phyloP scores from a whole-genome alignment of 2,888 invertebrate genomes.

The Arrhopalites spinosus region DNA sequence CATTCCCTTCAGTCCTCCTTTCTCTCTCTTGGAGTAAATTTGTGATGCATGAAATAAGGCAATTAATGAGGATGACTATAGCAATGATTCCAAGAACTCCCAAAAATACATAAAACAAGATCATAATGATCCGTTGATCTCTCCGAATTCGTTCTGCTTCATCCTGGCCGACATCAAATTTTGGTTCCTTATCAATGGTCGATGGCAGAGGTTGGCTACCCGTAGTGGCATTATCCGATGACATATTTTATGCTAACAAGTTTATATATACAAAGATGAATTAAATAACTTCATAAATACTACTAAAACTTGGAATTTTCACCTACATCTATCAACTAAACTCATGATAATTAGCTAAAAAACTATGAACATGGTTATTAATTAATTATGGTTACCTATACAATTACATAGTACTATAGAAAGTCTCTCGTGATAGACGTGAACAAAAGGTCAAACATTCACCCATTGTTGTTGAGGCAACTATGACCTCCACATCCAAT shows the following conservation, averaged over 20 bases:
- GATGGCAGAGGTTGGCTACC: not conserved
- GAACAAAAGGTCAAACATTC: too few relatives aligned
- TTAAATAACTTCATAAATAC: not conserved
- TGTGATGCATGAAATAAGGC: constrained; percentile 8
- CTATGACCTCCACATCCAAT: too few relatives aligned
- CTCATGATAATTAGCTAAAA: too few relatives aligned
- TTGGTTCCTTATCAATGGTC: not conserved
- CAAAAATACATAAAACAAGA: constrained; percentile 29
- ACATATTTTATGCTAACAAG: not conserved
- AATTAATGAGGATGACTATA: constrained; percentile 22
- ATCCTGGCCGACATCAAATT: not conserved
- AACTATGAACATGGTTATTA: too few relatives aligned
- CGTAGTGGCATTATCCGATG: not conserved
- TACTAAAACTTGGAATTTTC: not conserved
- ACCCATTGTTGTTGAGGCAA: too few relatives aligned
- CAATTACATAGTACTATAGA: too few relatives aligned
- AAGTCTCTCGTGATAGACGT: too few relatives aligned
- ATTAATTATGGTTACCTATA: too few relatives aligned
- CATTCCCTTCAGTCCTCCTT: too few relatives aligned
- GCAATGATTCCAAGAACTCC: constrained; percentile 16
- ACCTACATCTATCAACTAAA: too few relatives aligned
- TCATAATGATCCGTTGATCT: not conserved
- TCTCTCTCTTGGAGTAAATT: not conserved
- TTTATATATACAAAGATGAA: not conserved
- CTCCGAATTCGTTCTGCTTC: not conserved